Percentiles rank a stretch among this genome's conserved stretches.
Conservation (phyloP, 2,888 invertebrate species). For the Euplagia quadripunctaria region DNA sequence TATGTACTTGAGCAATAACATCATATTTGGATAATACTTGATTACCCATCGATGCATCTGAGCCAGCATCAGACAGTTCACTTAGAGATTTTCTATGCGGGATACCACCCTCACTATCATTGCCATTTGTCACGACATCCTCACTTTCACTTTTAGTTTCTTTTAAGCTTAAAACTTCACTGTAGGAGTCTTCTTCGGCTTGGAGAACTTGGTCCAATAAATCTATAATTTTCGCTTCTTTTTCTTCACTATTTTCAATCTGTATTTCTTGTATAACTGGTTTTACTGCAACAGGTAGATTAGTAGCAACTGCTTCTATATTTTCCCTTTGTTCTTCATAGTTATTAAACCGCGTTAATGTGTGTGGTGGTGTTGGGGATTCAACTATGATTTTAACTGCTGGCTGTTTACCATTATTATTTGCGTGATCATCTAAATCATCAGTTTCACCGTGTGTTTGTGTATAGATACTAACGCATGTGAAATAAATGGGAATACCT, state of each 20-base stretch:
- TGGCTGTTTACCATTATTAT: constrained; percentile 70
- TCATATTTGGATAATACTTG: constrained; percentile 85
- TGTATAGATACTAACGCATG: constrained; percentile 72
- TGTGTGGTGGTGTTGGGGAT: constrained; percentile 78
- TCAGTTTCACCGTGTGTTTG: constrained; percentile 38
- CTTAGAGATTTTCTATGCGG: constrained; percentile 76
- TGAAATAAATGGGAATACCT: constrained; percentile 79
- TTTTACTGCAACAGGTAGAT: constrained; percentile 51
- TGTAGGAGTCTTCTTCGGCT: constrained; percentile 82
- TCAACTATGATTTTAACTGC: constrained; percentile 77
- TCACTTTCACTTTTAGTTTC: constrained; percentile 64
- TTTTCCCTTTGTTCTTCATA: constrained; percentile 55
- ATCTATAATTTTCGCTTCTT: constrained; percentile 83
- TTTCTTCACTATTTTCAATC: constrained; percentile 77
- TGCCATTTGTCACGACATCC: constrained; percentile 45
- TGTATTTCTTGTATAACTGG: constrained; percentile 67
- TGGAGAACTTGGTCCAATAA: constrained; percentile 82
- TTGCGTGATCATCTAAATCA: constrained; percentile 11
- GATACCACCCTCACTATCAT: constrained; percentile 52
- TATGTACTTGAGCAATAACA: constrained; percentile 87
- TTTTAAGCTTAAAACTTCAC: constrained; percentile 71
- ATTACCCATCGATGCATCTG: constrained; percentile 79
- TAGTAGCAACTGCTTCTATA: constrained; percentile 50
- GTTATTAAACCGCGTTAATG: constrained; percentile 64
- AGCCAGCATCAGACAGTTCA: constrained; percentile 80